A percentile compares a stretch with the other conserved stretches of the same genome.
Conservation (phyloP, 2,797 vertebrate genomes). For the Melanotaenia boesemani region DNA sequence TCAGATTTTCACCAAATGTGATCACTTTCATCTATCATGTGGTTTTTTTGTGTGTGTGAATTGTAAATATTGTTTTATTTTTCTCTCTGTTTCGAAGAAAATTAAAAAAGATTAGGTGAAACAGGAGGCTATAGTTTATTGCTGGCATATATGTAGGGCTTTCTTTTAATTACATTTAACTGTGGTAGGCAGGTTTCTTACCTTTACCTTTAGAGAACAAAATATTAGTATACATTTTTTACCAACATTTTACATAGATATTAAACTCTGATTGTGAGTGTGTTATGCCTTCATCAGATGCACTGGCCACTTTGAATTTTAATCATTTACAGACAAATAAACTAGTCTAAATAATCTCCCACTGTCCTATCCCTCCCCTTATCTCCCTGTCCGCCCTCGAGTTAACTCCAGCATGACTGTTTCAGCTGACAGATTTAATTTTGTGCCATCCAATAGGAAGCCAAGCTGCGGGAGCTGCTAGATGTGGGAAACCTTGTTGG, state of each 20-base stretch:
- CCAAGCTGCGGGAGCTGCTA: conserved; percentile 94
- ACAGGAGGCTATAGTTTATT: neutral
- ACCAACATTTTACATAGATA: neutral
- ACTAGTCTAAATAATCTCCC: neutral
- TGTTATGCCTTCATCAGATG: neutral
- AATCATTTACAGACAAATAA: neutral
- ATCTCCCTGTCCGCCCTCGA: neutral
- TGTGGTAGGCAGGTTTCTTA: too few species aligned
- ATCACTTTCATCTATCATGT: neutral
- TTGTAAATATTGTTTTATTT: neutral
- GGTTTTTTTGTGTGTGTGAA: neutral
- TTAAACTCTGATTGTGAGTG: neutral
- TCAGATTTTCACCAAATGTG: neutral
- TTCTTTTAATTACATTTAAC: too few species aligned
- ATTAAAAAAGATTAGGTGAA: neutral
- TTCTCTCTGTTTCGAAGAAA: neutral
- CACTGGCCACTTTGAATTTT: neutral
- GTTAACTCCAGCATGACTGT: neutral
- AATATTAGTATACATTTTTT: too few species aligned
- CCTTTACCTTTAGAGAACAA: too few species aligned
- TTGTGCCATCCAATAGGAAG: conserved; percentile 84
- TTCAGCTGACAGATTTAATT: conserved; percentile 17
- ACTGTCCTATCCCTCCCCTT: neutral
- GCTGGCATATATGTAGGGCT: too few species aligned
- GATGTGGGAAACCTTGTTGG: conserved; percentile 93